Evolutionary conservation across 1,140 invertebrate genomes (phyloP), one percentile per base, ranked within the genome.

Genomic region (Penaeus japonicus): DNA sequence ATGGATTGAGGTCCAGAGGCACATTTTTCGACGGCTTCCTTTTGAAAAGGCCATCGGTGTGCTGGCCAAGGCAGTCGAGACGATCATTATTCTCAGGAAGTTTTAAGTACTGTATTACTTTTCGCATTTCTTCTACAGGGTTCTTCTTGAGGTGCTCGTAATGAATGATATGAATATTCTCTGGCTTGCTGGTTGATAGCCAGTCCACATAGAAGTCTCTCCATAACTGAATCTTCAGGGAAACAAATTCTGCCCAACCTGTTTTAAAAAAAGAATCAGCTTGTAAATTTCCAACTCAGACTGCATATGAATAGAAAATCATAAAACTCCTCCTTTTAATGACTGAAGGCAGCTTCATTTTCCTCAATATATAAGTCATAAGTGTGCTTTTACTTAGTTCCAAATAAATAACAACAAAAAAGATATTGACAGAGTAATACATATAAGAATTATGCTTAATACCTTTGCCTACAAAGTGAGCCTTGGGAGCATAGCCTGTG

Each of bases 211-310:
- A 90, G 75, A 91, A 90, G 47, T 89, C 87, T 65, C 73, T 79
- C 90, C 90, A 91, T 1, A 89, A 84, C 35, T 62, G 32, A 30
- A 86, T 86, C 77, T 91, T 91, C 54, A 90, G 73, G 0, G 39
- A 35, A 12, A 91, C 89, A 83, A 91, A 91, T 12, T 88, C 82
- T 47, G 62, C 85, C 90, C 90, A 91, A 75, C 89, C 90, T 91
- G 85, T 27, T n/a, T 77, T 27, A 35, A 24, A 22, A 15, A 27
- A 32, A 27, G 5, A 32, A n/a, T 62, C 27, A 57, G 35, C 4
- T 47, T 47, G 47, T 10, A 47, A 1, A 47, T 12, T 0, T 47
- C 47, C 35, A 39, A 47, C 10, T 47, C 5, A 47, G 47, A 47
- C 4, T 47, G 15, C 47, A 4, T 27, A 77, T 77, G 7, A 17